Base-by-base conservation (phyloP, 2,888 invertebrate genomes). In the Philhelius pedissequus region DNA sequence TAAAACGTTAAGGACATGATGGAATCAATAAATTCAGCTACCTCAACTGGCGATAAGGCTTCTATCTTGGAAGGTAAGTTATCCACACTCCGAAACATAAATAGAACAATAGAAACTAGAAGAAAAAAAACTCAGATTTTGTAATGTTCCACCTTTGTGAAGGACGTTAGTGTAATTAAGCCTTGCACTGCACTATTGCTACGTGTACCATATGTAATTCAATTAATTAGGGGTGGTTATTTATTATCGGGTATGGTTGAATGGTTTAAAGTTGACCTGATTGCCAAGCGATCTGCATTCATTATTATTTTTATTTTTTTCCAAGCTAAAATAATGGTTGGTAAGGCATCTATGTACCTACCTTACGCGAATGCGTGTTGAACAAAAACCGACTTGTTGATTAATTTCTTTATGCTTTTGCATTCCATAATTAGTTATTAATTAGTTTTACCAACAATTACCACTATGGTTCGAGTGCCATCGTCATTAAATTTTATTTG, bases 41-140 rank as follows among this genome's bases (percentile, higher is more conserved):
- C 87, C 35, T 58, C 86, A 82, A 71, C 87, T 30, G 66, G 83
- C 82, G 90, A 90, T 87, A 91, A 90, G 86, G 87, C 88, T 45
- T 87, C 90, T 69, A 87, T 90, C 81, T 87, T 90, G 78, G 91
- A 90, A 90, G 90, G 90, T 90, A 89, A 86, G 75, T 77, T 54
- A 84, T 83, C 64, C 76, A 13, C 1, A 18, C 13, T 32, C 11
- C 11, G 15, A 43, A 27, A 27, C 15, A 43, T 27, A 43, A 43
- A 38, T 25, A 22, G 35, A 66, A 25, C 5, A 11, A 56, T 45
- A 32, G 2, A 15, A 25, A 30, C 11, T 4, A 38, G 22, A 48
- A 22, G 9, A n/a, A 25, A 56, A 4, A 45, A 40, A 25, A 18
- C 13, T 20, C 11, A 11, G 18, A 18, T 40, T 15, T 15, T 27